Base-by-base conservation (phyloP, 1,140 invertebrate species). In the Drosophila gunungcola region DNA sequence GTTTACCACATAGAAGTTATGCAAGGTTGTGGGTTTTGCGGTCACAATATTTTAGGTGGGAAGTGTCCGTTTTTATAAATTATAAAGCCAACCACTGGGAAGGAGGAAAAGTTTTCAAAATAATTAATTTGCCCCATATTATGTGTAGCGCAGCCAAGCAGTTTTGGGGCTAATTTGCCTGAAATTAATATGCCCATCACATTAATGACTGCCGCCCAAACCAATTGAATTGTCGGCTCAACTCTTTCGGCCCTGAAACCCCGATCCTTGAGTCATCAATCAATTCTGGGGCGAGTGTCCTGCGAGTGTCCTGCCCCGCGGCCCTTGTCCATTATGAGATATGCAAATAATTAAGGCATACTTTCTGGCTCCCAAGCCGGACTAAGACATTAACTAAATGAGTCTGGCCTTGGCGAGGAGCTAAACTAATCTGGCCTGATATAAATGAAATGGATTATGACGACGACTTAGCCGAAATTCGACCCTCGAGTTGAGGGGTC, bases 281-380 rank as follows among this genome's bases (percentile, higher is more conserved):
- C 67, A 70, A 70, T 70, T 56, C 34, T n/a, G 67, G 36, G 67
- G 29, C 29, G 64, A 56, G 29, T 36, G 64, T 69, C 36, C 51
- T 49, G 29, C 29, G 64, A 56, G 29, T 36, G 64, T 69, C 36
- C 51, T 49, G 67, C 42, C 72, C 73, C 36, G 39, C 53, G 58
- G 57, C 57, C 36, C 12, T 38, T 16, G 52, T 52, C 73, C 61
- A 65, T 53, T 69, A 69, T 62, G 63, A 77, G 74, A 69, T 77
- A 77, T 77, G 74, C 73, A 77, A 77, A 77, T 77, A 77, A 77
- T 77, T 77, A 77, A 51, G 73, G 43, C 54, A 43, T 53, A 34
- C 42, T 63, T 52, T 13, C 49, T 36, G 42, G 51, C 38, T 25
- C 32, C 9, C 21, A 51, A 9, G 11, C 21, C 38, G 21, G 25